These are phyloP conservation scores for Callyntrura sp. DNA, from an alignment of 2,888 invertebrate genomes.

Conservation along the genomic window DNA sequence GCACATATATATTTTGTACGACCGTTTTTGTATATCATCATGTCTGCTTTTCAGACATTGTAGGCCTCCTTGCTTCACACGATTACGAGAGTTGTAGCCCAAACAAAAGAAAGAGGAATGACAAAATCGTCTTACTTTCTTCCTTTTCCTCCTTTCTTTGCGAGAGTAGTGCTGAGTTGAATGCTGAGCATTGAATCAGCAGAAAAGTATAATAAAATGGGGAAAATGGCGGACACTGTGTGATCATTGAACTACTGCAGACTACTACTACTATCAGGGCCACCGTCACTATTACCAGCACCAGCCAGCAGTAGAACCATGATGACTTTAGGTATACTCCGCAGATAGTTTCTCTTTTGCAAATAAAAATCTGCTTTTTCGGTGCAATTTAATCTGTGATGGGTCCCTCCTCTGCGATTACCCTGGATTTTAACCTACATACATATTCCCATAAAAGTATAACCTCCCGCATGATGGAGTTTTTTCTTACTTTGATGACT, in stretches of 20 bases:
- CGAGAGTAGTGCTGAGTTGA: slow-evolving; percentile 45
- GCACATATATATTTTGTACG: not conserved
- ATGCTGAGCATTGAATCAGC: slow-evolving; percentile 40
- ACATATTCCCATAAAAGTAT: slow-evolving; percentile 17
- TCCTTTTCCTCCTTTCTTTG: too few relatives aligned
- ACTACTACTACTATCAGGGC: too few relatives aligned
- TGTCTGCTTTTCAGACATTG: too few relatives aligned
- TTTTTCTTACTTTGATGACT: not conserved
- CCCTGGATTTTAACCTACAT: slow-evolving; percentile 25
- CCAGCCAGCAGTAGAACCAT: too few relatives aligned
- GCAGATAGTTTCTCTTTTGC: not conserved
- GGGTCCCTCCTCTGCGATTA: slow-evolving; percentile 39
- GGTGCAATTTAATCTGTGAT: slow-evolving; percentile 55
- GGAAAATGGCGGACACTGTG: not conserved
- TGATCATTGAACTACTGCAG: slow-evolving; percentile 34
- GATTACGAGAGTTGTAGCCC: too few relatives aligned
- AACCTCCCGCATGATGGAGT: not conserved
- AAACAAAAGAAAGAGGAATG: not conserved
- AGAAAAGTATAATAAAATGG: too few relatives aligned
- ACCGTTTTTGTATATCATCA: not conserved
- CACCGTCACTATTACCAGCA: not conserved
- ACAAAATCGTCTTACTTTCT: slow-evolving; percentile 3
- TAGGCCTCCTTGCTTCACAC: too few relatives aligned
- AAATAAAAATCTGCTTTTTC: slow-evolving; percentile 18
- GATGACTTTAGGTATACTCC: not conserved